A percentile compares a stretch with the other conserved stretches of the same genome.
These are phyloP conservation scores for Heterochromis multidens DNA, from an alignment of 2,113 vertebrate genomes.

Conservation along the genomic window DNA sequence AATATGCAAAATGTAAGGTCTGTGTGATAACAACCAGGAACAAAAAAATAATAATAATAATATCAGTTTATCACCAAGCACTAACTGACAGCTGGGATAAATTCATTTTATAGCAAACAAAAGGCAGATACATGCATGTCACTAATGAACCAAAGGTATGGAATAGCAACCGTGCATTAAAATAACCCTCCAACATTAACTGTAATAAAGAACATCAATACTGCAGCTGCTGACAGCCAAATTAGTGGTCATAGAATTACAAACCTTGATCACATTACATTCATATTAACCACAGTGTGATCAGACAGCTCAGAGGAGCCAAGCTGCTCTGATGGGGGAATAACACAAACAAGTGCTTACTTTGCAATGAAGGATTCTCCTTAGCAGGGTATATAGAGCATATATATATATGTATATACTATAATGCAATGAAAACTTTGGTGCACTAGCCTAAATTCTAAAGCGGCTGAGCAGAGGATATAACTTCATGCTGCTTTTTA, in stretches of 20 bases:
- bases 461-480: background rate
- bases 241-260: constrained; percentile 32
- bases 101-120: background rate
- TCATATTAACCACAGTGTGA: constrained; percentile 17
- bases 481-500: background rate
- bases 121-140: background rate
- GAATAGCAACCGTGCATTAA: background rate
- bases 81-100: background rate
- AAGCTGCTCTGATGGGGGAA: background rate
- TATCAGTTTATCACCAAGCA: background rate
- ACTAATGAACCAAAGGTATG: background rate
- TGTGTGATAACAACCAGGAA: too few relatives aligned
- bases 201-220: constrained; percentile 21
- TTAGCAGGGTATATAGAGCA: background rate
- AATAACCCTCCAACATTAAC: background rate
- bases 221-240: constrained; percentile 40
- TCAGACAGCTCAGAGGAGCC: background rate
- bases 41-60: background rate
- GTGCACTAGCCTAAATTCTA: background rate
- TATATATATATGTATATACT: background rate
- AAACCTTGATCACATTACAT: constrained; percentile 47
- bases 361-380: background rate
- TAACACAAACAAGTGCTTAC: background rate
- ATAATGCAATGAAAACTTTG: background rate
- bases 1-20: background rate